Conservation (phyloP, 2,888 invertebrate genomes). For the Crioceris asparagi region DNA sequence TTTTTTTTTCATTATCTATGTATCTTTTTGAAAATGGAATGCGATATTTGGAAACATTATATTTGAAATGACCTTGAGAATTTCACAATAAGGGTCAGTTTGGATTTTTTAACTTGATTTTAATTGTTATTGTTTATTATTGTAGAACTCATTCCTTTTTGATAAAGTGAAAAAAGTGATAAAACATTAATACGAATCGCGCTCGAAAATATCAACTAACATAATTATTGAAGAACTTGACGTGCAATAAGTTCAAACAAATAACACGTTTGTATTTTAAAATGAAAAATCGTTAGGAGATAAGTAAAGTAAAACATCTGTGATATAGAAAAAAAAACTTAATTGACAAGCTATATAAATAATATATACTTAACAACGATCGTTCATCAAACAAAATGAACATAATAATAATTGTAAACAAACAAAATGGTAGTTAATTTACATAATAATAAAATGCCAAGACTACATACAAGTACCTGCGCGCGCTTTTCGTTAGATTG, state of each 20-base stretch:
- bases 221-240: constrained; percentile 9
- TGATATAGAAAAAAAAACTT: constrained; percentile 37
- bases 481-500: not conserved
- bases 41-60: too few relatives aligned
- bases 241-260: constrained; percentile 16
- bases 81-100: too few relatives aligned
- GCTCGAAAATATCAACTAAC: constrained; percentile 5
- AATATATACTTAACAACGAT: too few relatives aligned
- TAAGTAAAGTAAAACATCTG: constrained; percentile 41
- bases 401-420: constrained; percentile 29
- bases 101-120: too few relatives aligned
- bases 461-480: not conserved
- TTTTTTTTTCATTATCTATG: too few relatives aligned
- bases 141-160: too few relatives aligned
- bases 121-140: too few relatives aligned
- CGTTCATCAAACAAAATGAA: constrained; percentile 18
- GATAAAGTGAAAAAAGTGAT: not conserved
- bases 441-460: constrained; percentile 1
- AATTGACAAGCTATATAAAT: too few relatives aligned
- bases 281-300: constrained; percentile 16
- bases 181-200: not conserved
- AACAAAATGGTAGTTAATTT: not conserved
- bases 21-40: too few relatives aligned
- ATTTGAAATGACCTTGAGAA: too few relatives aligned
- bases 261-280: constrained; percentile 14